A percentile compares a stretch with the other conserved stretches of the same genome.
Evolutionary conservation across 2,888 invertebrate genomes (phyloP).

Genomic region (Machimus atricapillus): DNA sequence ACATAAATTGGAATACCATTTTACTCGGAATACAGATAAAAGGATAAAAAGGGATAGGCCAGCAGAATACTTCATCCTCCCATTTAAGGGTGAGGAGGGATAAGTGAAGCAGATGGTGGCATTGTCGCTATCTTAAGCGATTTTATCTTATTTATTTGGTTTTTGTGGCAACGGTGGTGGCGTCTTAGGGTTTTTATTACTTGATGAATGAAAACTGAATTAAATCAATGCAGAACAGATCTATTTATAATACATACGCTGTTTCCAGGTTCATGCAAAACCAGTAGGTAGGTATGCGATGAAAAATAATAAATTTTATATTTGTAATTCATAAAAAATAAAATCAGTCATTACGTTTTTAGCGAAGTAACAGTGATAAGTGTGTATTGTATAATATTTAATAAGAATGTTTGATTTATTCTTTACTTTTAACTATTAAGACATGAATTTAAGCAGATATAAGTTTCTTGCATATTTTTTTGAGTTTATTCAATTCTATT

Average conservation of each 20-base stretch:
- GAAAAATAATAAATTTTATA: background rate
- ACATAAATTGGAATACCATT: conserved; percentile 40
- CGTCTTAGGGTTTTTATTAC: background rate
- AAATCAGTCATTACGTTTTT: no score
- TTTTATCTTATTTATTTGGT: background rate
- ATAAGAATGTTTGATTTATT: no score
- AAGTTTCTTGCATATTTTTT: no score
- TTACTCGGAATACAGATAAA: background rate
- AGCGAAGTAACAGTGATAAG: background rate
- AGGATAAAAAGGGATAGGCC: background rate
- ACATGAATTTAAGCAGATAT: no score
- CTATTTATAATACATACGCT: background rate
- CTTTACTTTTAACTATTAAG: no score
- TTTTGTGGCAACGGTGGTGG: background rate
- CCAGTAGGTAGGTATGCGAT: background rate
- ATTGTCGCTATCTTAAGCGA: background rate
- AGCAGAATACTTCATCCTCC: background rate
- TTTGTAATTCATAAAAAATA: no score
- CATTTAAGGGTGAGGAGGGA: background rate
- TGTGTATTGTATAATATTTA: background rate
- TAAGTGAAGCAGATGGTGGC: background rate
- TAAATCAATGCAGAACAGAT: background rate
- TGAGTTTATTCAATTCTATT: no score
- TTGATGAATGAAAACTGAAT: background rate
- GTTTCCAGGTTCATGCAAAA: background rate